Evolutionary conservation across 2,888 invertebrate species (phyloP), one percentile per base, ranked within the genome.

Genomic region (Melanotus villosus): DNA sequence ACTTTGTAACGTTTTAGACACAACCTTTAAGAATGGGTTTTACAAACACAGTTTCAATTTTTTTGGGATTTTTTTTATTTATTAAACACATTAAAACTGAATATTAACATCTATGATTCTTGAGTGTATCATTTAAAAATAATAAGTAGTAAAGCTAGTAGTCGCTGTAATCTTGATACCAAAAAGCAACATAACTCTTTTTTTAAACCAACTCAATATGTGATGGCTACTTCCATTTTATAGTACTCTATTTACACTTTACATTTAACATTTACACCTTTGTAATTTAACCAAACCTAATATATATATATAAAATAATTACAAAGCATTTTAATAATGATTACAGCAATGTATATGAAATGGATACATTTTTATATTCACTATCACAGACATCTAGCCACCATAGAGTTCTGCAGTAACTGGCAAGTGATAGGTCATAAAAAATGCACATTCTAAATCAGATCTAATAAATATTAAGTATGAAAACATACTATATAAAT

Each of bases 81-180:
- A 56, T 56, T 56, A 56, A 56, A 56, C 56, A 56, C 56, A 56
- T 36, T 32, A 56, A 56, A 34, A 32, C 19, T 34, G 19, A 56
- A 16, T 10, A n/a, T 21, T 56, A 32, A 16, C 9, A 56, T 56
- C 38, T 56, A 56, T 3, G n/a, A n/a, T n/a, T n/a, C n/a, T 9
- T 36, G 38, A 7, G 7, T 43, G 19, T 43, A 43, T 41, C 18
- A 58, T 9, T 41, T 58, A 58, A 34, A 41, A 26, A 14, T 58
- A 58, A 21, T 57, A 38, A n/a, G n/a, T n/a, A 57, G 38, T 57
- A 57, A 36, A 38, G 38, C 34, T 57, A 58, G 58, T n/a, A n/a
- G n/a, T n/a, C n/a, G n/a, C n/a, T 58, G 30, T 58, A 23, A 41
- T 58, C 4, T 41, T 38, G 38, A 23, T 43, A 9, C 23, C 43